These are phyloP conservation scores for human DNA, from an alignment of 2,113 vertebrate genomes.

Conservation along the genomic window DNA sequence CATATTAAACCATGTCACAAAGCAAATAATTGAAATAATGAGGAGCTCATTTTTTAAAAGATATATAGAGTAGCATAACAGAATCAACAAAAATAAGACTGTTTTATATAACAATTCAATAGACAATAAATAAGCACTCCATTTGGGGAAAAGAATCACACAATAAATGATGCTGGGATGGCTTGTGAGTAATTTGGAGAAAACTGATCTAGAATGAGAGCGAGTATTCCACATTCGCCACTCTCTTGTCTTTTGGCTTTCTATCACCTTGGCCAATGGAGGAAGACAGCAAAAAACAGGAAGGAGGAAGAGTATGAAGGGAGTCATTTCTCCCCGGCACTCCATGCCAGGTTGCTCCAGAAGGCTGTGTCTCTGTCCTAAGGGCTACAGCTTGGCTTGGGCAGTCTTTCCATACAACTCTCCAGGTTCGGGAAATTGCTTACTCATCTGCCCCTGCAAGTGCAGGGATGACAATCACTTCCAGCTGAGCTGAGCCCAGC, in stretches of 20 bases:
- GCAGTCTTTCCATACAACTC: neutral
- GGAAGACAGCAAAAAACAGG: neutral
- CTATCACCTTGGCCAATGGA: neutral
- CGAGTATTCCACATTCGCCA: accelerated
- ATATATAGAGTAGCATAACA: no score
- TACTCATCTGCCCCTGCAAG: accelerated
- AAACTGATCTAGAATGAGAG: neutral
- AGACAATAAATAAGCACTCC: no score
- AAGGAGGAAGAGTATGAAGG: accelerated
- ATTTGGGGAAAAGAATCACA: neutral
- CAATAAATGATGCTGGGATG: neutral
- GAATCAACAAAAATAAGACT: neutral
- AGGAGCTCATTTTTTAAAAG: neutral
- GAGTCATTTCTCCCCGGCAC: accelerated
- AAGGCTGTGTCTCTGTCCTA: no score
- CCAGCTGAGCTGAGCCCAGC: neutral
- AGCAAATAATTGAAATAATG: neutral
- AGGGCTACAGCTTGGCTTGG: accelerated
- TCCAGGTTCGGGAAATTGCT: accelerated
- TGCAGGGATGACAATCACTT: accelerated
- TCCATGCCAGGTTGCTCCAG: accelerated
- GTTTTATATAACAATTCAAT: neutral
- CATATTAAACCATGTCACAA: neutral
- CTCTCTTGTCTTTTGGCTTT: neutral
- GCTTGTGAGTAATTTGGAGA: neutral